Evolutionary conservation across 2,113 vertebrate species (phyloP).

Genomic region (Ammodytes marinus): DNA sequence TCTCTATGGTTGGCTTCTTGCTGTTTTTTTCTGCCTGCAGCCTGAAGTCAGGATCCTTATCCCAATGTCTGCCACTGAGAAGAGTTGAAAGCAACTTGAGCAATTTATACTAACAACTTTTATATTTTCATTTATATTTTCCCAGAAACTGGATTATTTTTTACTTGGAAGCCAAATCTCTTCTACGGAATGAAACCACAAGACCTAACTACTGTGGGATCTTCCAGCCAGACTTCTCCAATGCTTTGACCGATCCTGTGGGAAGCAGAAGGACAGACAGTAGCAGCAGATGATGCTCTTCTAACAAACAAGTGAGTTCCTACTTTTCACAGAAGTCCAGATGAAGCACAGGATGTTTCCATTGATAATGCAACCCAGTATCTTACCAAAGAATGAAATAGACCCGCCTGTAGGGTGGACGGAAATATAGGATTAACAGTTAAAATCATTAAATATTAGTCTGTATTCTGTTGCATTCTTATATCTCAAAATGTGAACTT

Average conservation of each 20-base stretch:
- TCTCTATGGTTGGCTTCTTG: neutral
- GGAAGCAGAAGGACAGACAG: conserved; percentile 29
- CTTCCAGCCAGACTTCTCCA: neutral
- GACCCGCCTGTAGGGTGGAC: neutral
- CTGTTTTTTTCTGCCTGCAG: conserved; percentile 8
- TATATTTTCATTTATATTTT: neutral
- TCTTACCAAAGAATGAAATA: no score
- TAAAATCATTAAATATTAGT: neutral
- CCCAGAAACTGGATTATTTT: conserved; percentile 12
- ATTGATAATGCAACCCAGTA: neutral
- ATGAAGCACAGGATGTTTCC: conserved; percentile 5
- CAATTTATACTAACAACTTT: neutral
- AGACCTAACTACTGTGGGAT: neutral
- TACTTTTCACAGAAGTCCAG: conserved; percentile 4
- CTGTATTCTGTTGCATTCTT: neutral
- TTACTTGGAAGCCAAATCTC: neutral
- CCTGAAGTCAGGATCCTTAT: conserved; percentile 10
- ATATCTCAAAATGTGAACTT: no score
- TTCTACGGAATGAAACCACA: conserved; percentile 20
- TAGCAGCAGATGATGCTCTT: neutral
- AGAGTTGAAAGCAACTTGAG: neutral
- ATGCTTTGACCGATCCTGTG: conserved; percentile 6
- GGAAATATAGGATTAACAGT: neutral
- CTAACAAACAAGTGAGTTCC: conserved; percentile 44
- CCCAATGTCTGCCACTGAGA: neutral